A percentile compares a stretch with the other conserved stretches of the same genome.
phyloP scores from a whole-genome alignment of 2,113 vertebrate species.

The Phaethon lepturus region DNA sequence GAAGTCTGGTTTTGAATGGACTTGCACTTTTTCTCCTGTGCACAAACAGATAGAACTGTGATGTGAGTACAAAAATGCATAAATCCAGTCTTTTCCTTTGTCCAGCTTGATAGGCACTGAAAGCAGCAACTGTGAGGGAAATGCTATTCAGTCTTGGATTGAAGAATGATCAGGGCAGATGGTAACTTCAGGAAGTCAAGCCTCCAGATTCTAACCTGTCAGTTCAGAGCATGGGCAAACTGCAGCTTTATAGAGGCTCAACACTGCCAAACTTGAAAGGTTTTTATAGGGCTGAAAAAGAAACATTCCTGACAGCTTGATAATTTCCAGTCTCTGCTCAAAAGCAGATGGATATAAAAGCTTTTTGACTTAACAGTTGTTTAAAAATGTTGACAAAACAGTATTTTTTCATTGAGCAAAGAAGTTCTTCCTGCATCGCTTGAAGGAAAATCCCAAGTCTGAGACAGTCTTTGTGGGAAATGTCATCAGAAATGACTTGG shows the following conservation, averaged over 20 bases:
- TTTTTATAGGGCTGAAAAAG: slow-evolving; percentile 40
- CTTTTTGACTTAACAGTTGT: slow-evolving; percentile 47
- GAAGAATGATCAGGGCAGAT: slow-evolving; percentile 13
- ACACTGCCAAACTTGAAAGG: slow-evolving; percentile 40
- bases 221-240: slow-evolving; percentile 30
- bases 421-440: background rate
- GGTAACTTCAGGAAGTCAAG: background rate
- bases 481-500: background rate
- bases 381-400: slow-evolving; percentile 64
- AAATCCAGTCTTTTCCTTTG: background rate
- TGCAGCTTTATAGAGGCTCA: slow-evolving; percentile 36
- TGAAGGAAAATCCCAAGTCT: background rate
- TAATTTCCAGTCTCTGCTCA: slow-evolving; percentile 36
- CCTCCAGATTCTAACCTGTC: slow-evolving; percentile 47
- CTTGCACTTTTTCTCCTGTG: background rate
- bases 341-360: slow-evolving; percentile 55
- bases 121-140: background rate
- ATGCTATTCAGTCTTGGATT: background rate
- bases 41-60: background rate
- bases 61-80: background rate
- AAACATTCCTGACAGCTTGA: slow-evolving; percentile 44
- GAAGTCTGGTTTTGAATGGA: background rate
- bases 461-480: background rate
- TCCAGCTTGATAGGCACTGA: background rate
- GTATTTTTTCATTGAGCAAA: background rate